Evolutionary conservation across 1,140 invertebrate species (phyloP).

Genomic region (Atta texana): DNA sequence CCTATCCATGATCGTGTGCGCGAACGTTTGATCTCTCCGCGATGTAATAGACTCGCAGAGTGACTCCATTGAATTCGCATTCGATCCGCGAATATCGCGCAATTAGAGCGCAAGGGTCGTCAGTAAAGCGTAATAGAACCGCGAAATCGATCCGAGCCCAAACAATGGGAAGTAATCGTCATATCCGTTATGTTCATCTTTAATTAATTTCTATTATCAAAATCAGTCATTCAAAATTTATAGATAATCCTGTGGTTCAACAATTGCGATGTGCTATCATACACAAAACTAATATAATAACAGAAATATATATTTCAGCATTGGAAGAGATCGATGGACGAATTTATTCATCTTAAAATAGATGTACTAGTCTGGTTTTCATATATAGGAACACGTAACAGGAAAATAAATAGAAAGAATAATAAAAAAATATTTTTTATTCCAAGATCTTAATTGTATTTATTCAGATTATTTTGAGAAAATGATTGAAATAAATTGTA

Average conservation of each 20-base stretch:
- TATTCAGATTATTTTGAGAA: not conserved
- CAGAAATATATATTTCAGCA: constrained; percentile 6
- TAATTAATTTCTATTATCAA: constrained; percentile 56
- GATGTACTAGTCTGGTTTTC: not conserved
- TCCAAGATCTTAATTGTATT: not conserved
- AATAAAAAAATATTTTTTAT: not conserved
- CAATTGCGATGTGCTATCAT: not conserved
- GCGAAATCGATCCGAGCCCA: constrained; percentile 37
- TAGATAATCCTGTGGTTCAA: not conserved
- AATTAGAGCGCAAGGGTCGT: constrained; percentile 49
- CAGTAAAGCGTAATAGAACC: constrained; percentile 26
- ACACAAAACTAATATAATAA: not conserved
- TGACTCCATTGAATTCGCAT: constrained; percentile 58
- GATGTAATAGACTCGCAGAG: constrained; percentile 60
- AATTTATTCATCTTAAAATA: not conserved
- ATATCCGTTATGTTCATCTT: constrained; percentile 46
- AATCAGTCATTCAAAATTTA: constrained; percentile 35
- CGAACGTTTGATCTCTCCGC: constrained; percentile 61
- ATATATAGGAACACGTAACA: not conserved
- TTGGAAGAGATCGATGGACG: not conserved
- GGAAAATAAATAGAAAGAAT: not conserved
- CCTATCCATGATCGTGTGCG: constrained; percentile 39
- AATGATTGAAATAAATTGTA: constrained; percentile 1
- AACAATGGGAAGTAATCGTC: constrained; percentile 51
- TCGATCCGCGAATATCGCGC: constrained; percentile 42